Base-by-base conservation (phyloP, 2,888 invertebrate genomes). In the Xanthia togata region DNA sequence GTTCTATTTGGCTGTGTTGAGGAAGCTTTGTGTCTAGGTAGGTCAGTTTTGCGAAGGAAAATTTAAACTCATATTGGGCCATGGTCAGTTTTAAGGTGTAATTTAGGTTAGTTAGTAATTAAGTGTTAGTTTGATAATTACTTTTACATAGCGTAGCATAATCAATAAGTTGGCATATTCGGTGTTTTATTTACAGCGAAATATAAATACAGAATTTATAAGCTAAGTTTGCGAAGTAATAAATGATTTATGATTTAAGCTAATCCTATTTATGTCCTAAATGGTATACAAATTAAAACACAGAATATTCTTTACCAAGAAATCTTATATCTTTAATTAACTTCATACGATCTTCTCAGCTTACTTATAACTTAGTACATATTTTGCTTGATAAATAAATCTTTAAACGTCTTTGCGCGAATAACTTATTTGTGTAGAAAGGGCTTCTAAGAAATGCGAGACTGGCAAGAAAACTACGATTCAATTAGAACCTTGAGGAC, bases 1-100 rank as follows among this genome's bases (percentile, higher is more conserved):
- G 76, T 80, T 86, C 60, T 64, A 68, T 81, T 83, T 78, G 60
- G 35, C 47, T 57, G 23, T 78, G 64, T 70, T 41, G 38, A n/a
- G 68, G 68, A 2, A 53, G 68, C 31, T 77, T 73, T 72, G 55
- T 80, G 26, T 35, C n/a, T 57, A 64, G n/a, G 14, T 41, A 63
- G 23, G 23, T 44, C 26, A 57, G 23, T 62, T 64, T 59, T 73
- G 35, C 31, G n/a, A n/a, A 8, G 14, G 12, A 57, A 65, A 59
- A 17, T 76, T 76, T 23, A 9, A 9, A 35, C 23, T 26, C 0
- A 14, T 60, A 62, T 67, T 55, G 14, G 55, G 23, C 23, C 35
- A 78, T 41, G 17, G 26, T 26, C 14, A 57, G n/a, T 62, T 65
- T 26, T 55, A 67, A 31, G 17, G 63, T 1, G 20, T 55, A 38